Percentiles rank a stretch among this genome's conserved stretches.
Conservation (phyloP, 2,113 vertebrate species). For the Isichthys henryi region DNA sequence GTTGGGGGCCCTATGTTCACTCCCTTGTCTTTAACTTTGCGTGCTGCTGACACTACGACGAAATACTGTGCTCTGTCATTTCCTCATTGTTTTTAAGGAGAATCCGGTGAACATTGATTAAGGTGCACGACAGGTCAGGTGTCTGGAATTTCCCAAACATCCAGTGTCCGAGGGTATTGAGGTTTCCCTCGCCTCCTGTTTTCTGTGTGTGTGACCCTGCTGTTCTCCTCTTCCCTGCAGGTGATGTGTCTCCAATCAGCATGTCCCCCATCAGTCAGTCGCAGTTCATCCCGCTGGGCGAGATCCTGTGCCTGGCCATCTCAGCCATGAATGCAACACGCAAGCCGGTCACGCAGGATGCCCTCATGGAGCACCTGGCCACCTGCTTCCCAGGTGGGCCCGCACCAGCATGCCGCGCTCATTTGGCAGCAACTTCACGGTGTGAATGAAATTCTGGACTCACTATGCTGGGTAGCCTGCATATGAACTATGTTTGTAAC, state of each 20-base stretch:
- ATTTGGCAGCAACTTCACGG: not conserved
- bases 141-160: not conserved
- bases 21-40: not conserved
- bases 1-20: not conserved
- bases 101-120: not conserved
- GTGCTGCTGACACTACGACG: not conserved
- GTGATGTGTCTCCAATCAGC: constrained; percentile 99
- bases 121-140: not conserved
- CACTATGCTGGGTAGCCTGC: not conserved
- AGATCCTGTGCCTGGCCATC: constrained; percentile 97
- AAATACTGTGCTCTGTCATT: not conserved
- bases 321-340: constrained; percentile 95
- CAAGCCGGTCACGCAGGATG: constrained; percentile 94
- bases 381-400: constrained; percentile 94
- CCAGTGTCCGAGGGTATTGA: not conserved
- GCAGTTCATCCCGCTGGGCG: constrained; percentile 96
- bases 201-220: constrained; percentile 15
- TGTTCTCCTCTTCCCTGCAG: constrained; percentile 55
- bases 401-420: not conserved
- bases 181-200: not conserved
- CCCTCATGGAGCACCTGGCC: constrained; percentile 90
- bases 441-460: not conserved
- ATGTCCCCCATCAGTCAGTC: constrained; percentile 99
- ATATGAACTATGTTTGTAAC: not conserved
- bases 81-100: not conserved